Percentiles rank a stretch among this genome's conserved stretches.
phyloP scores from a whole-genome alignment of 2,888 invertebrate genomes.

The Hymenopus coronatus region DNA sequence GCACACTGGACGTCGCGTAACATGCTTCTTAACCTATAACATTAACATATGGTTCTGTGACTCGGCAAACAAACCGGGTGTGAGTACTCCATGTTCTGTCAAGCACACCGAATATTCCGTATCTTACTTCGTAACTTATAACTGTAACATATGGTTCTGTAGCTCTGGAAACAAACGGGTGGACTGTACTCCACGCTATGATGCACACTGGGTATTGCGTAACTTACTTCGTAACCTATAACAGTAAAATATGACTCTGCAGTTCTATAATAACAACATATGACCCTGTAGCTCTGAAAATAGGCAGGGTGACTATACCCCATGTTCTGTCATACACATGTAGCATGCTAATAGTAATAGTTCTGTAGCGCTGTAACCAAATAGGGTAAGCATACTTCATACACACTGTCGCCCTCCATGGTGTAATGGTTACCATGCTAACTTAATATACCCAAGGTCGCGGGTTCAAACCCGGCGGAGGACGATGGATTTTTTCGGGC shows the following conservation, averaged over 20 bases:
- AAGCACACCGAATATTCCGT: slow-evolving; percentile 38
- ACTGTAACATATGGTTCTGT: neutral
- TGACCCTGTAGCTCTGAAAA: too few relatives aligned
- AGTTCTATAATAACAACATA: too few relatives aligned
- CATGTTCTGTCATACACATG: too few relatives aligned
- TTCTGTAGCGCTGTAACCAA: too few relatives aligned
- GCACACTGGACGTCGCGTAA: slow-evolving; percentile 37
- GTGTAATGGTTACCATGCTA: too few relatives aligned
- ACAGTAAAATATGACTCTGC: neutral
- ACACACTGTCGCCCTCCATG: too few relatives aligned
- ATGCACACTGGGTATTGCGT: slow-evolving; percentile 37
- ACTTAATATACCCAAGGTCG: too few relatives aligned
- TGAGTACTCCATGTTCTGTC: slow-evolving; percentile 34
- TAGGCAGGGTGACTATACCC: too few relatives aligned
- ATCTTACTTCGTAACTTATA: slow-evolving; percentile 36
- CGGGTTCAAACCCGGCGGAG: too few relatives aligned
- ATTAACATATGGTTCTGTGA: neutral
- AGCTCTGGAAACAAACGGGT: slow-evolving; percentile 30
- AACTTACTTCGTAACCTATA: slow-evolving; percentile 36
- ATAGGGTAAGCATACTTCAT: too few relatives aligned
- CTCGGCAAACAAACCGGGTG: slow-evolving; percentile 33
- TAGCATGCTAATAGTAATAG: too few relatives aligned
- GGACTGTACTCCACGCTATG: slow-evolving; percentile 34
- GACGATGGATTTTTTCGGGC: too few relatives aligned
- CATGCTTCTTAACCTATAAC: slow-evolving; percentile 35